phyloP scores from a whole-genome alignment of 1,140 invertebrate genomes.

The Triops cancriformis region DNA sequence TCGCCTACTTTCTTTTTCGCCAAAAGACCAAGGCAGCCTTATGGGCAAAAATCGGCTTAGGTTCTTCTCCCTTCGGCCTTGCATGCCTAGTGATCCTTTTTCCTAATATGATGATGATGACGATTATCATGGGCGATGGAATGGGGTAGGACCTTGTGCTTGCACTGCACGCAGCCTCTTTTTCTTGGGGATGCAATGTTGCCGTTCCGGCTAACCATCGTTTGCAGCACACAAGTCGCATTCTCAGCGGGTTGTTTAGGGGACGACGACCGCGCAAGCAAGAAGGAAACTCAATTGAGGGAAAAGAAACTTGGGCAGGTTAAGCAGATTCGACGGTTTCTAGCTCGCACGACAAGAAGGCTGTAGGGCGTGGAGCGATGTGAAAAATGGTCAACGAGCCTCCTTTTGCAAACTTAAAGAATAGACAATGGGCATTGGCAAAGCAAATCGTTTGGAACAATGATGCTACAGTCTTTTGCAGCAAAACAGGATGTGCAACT shows the following conservation, averaged over 20 bases:
- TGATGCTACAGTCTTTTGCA: neutral
- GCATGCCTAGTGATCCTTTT: neutral
- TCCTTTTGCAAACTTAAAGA: neutral
- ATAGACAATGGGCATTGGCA: neutral
- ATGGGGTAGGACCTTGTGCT: neutral
- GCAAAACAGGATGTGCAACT: neutral
- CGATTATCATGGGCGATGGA: neutral
- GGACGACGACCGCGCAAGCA: neutral
- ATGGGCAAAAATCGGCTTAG: neutral
- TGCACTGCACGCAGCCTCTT: slow-evolving; percentile 12
- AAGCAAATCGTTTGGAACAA: neutral
- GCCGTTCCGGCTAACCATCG: neutral
- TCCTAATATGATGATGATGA: neutral
- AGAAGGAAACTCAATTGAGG: neutral
- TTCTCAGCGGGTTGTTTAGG: slow-evolving; percentile 12
- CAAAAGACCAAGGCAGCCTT: neutral
- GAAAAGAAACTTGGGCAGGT: neutral
- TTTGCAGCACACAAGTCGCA: neutral
- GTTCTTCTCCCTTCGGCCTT: neutral
- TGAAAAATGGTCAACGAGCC: slow-evolving; percentile 1
- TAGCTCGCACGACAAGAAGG: neutral
- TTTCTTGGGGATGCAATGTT: neutral
- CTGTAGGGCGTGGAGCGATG: neutral
- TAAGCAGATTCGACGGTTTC: neutral
- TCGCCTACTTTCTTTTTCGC: slow-evolving; percentile 5